Evolutionary conservation across 2,113 vertebrate species (phyloP).

Genomic region (Psilopsiagon aymara): DNA sequence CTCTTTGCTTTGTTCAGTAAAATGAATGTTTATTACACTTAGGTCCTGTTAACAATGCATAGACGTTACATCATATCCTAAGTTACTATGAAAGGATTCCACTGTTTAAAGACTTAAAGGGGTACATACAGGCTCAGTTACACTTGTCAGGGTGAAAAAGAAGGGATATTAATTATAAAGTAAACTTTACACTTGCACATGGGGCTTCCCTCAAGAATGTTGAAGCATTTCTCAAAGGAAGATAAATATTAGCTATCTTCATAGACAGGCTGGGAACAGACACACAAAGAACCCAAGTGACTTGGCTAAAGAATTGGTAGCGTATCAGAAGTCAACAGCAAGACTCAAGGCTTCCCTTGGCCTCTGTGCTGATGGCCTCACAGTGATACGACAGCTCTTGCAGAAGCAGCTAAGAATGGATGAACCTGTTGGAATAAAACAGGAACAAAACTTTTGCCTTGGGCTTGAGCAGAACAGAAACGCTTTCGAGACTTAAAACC

Average conservation of each 20-base stretch:
- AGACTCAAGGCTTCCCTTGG: neutral
- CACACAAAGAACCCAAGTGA: neutral
- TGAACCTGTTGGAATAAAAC: slow-evolving; percentile 42
- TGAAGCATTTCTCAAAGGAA: neutral
- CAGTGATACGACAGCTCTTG: neutral
- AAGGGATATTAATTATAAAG: neutral
- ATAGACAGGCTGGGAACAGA: neutral
- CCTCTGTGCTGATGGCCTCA: neutral
- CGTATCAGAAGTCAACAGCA: neutral
- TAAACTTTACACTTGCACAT: neutral
- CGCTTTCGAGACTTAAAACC: slow-evolving; percentile 1
- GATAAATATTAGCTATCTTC: neutral
- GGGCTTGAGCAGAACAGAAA: slow-evolving; percentile 38
- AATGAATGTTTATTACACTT: slow-evolving; percentile 62
- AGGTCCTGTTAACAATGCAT: slow-evolving; percentile 47
- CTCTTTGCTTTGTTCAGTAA: slow-evolving; percentile 60
- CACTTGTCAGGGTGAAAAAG: neutral
- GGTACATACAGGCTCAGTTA: neutral
- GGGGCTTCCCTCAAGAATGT: neutral
- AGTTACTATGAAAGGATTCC: slow-evolving; percentile 54
- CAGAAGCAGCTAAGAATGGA: slow-evolving; percentile 1
- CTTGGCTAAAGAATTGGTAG: neutral
- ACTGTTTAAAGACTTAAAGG: slow-evolving; percentile 51
- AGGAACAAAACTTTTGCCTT: neutral
- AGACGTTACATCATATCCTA: slow-evolving; percentile 69